Evolutionary conservation across 2,888 invertebrate genomes (phyloP), one percentile per base, ranked within the genome.

Genomic region (Cartodere bifasciata): DNA sequence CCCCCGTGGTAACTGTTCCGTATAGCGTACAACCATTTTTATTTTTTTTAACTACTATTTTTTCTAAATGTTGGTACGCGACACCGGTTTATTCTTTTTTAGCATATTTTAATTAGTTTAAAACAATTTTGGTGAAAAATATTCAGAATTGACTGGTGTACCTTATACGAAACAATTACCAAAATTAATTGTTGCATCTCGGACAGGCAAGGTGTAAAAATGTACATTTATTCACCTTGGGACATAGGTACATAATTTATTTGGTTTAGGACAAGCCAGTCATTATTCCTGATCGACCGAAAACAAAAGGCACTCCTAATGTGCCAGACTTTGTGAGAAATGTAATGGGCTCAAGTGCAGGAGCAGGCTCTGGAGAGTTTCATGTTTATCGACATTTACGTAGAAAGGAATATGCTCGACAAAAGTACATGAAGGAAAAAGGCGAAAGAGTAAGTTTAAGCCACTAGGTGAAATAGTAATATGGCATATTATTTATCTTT

Each of bases 271-370:
- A 87, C 1, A 95, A 94, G 59, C 83, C 81, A 31, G 75, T 91
- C 2, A 59, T 84, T 7, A 81, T 97, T 49, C 94, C 95, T 3
- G 85, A 86, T 37, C 66, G 72, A 31, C 78, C 81, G 0, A 83
- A 75, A 55, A 77, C 80, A 35, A 81, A 82, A 52, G 63, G 65
- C 12, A 62, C 70, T 2, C 79, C 88, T 3, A 68, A 76, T 23
- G 81, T 90, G 7, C 86, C 90, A 4, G 92, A 92, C 54, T 97
- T 97, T 63, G 92, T 97, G 4, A 69, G 95, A 33, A 98, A 98
- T 73, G 94, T 97, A 2, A 97, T 97, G 91, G 97, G 97, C n/a
- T 97, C 95, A 1, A 92, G 94, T 65, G 98, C 98, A 15, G 98
- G 98, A 11, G 98, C 97, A 16, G 98, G 98, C 2, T 94, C 94